Percentiles rank a stretch among this genome's conserved stretches.
Evolutionary conservation across 2,797 vertebrate genomes (phyloP).

Genomic region (Sebastes kiyomatsui): DNA sequence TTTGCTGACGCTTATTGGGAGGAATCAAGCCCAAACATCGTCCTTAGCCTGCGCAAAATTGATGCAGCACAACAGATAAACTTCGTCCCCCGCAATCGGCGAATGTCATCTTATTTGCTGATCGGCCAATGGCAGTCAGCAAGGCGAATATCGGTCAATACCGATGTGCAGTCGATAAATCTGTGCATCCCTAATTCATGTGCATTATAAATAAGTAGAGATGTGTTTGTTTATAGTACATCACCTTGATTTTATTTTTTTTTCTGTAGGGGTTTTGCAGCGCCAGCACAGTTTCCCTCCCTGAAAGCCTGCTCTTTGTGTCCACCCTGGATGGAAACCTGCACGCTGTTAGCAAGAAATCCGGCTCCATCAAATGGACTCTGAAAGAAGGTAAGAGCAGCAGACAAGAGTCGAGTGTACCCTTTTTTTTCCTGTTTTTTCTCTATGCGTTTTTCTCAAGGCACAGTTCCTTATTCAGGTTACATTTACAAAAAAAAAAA

Average conservation of each 20-base stretch:
- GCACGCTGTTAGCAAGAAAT: conserved; percentile 96
- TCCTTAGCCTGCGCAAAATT: no score
- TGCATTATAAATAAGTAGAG: not conserved
- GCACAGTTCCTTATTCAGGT: conserved; percentile 14
- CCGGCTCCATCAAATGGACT: conserved; percentile 96
- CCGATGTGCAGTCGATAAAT: no score
- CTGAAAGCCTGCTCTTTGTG: conserved; percentile 95
- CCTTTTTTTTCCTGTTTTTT: conserved; percentile 5
- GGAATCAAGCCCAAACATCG: no score
- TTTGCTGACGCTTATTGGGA: no score
- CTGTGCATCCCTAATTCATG: no score
- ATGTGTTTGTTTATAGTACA: not conserved
- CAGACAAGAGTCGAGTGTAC: not conserved
- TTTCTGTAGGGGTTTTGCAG: conserved; percentile 80
- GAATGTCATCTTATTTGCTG: no score
- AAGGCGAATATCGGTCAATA: no score
- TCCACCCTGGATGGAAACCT: conserved; percentile 96
- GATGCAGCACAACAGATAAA: no score
- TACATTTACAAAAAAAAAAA: conserved; percentile 20
- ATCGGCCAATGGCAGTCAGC: no score
- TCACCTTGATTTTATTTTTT: not conserved
- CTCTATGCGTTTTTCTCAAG: not conserved
- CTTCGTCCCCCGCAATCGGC: no score
- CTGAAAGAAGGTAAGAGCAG: conserved; percentile 93
- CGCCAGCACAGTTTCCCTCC: conserved; percentile 89